Conservation (phyloP, 1,140 invertebrate genomes). For the Metopolophium dirhodum region DNA sequence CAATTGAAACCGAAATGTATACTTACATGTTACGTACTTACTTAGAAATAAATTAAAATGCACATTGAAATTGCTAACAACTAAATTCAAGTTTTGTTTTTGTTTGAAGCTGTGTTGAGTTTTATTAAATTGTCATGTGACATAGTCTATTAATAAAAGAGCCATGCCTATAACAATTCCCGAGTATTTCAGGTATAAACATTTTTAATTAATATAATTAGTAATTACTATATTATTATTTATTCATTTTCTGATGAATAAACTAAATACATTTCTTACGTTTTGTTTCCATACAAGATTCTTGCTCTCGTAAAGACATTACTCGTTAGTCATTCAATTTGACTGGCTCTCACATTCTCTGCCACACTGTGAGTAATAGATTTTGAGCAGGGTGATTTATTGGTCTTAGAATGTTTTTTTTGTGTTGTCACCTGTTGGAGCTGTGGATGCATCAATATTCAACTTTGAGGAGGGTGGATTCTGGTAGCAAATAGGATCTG, state of each 20-base stretch:
- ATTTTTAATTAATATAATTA: background rate
- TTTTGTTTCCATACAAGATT: background rate
- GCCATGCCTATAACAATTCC: background rate
- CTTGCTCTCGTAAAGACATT: background rate
- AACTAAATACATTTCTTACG: background rate
- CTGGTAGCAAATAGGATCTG: too few relatives aligned
- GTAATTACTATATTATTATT: background rate
- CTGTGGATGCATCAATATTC: too few relatives aligned
- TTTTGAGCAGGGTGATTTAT: too few relatives aligned
- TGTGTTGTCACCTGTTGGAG: too few relatives aligned
- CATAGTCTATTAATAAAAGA: background rate
- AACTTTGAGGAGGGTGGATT: too few relatives aligned
- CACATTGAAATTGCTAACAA: constrained; percentile 29
- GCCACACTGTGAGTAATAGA: too few relatives aligned
- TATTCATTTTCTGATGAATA: background rate
- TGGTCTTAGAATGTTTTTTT: too few relatives aligned
- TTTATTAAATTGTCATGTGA: background rate
- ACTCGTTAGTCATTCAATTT: background rate
- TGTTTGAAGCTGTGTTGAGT: too few relatives aligned
- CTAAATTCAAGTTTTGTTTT: background rate
- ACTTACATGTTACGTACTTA: constrained; percentile 22
- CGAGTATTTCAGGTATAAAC: background rate
- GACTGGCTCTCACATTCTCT: too few relatives aligned
- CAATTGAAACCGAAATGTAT: constrained; percentile 5
- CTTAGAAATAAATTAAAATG: constrained; percentile 34